Conservation (phyloP, 2,888 invertebrate species). For the Corbicula japonica region DNA sequence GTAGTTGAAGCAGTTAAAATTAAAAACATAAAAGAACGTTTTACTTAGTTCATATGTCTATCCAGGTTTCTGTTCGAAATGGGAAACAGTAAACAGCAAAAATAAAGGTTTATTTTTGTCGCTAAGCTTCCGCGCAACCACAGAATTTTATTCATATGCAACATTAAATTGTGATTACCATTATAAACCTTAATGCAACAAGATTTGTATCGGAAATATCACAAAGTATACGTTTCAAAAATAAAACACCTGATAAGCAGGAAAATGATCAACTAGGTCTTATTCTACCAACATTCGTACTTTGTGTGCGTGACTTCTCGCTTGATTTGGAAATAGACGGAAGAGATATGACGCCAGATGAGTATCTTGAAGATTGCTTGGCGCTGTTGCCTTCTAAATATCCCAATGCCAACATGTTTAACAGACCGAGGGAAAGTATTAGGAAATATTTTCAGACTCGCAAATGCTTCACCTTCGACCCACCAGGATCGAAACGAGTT, state of each 20-base stretch:
- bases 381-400: not conserved
- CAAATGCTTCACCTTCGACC: not conserved
- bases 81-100: no score
- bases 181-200: no score
- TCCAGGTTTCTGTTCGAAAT: no score
- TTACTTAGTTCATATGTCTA: no score
- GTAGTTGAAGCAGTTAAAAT: no score
- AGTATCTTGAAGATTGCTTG: not conserved
- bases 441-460: not conserved
- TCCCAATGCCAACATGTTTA: not conserved
- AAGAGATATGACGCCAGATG: not conserved
- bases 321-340: not conserved
- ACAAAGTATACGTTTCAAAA: not conserved
- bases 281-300: constrained; percentile 7
- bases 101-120: no score
- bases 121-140: no score
- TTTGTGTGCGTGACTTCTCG: constrained; percentile 2
- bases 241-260: not conserved
- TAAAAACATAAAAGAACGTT: no score
- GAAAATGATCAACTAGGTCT: not conserved
- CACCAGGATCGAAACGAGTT: not conserved
- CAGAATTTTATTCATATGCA: no score
- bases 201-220: constrained; percentile 11
- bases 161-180: no score
- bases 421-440: constrained; percentile 1